Base-by-base conservation (phyloP, 2,113 vertebrate genomes). In the Gorilla gorilla region DNA sequence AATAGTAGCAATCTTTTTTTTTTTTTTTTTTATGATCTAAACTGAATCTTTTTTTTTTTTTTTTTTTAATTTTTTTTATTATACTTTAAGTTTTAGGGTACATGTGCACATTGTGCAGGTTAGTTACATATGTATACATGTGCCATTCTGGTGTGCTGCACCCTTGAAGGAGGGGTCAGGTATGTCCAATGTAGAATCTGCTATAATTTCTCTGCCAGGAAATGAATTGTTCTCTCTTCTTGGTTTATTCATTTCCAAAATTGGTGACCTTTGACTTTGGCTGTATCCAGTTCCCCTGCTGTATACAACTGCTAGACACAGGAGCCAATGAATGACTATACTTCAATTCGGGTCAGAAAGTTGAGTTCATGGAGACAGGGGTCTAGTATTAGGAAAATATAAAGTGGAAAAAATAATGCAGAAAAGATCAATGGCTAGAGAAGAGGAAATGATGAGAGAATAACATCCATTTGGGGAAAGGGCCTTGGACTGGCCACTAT, bases 371-470 rank as follows among this genome's bases (percentile, higher is more conserved):
- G 14, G 81, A 73, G n/a, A 90, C 1, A 55, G 13, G 35, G 79
- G 38, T 27, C 68, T 75, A 68, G 45, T 23, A 43, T 68, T 68
- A 94, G 66, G 57, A 92, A 96, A 88, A 86, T 22, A 55, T 17
- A 45, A 93, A 91, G 12, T 87, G 61, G 48, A 89, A 76, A 94
- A 83, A 90, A 94, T 50, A 92, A 90, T 55, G 9, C n/a, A 92
- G 81, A 88, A 93, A 88, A 75, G 14, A 80, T 3, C 48, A 80
- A 35, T 59, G 40, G 22, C 87, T n/a, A 89, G 40, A 91, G 72
- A 66, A 84, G 94, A 86, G 48, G 18, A 38, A 87, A 76, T 43
- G 10, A 43, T 45, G 64, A 79, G 43, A 95, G 32, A 73, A 43
- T 18, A 75, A 27, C 16, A 72, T 66, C 9, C n/a, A 78, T 81